Evolutionary conservation across 2,797 vertebrate species (phyloP).

Genomic region (Vultur gryphus): DNA sequence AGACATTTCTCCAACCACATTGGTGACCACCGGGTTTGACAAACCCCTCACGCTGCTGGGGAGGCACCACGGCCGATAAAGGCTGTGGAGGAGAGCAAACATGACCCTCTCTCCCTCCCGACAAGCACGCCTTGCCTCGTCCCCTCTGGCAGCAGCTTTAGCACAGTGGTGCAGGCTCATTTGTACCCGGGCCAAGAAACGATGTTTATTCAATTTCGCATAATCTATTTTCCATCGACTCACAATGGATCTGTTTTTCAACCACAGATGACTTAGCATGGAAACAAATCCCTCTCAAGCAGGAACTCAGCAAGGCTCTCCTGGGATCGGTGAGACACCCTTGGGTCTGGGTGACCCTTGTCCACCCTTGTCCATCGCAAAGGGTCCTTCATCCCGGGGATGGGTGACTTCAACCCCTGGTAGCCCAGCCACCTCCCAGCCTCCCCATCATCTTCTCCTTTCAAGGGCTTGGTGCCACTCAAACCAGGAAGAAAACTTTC

Average conservation of each 20-base stretch:
- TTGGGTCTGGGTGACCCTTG: neutral
- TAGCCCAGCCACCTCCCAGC: neutral
- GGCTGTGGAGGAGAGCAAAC: neutral
- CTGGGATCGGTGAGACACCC: neutral
- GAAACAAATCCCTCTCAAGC: neutral
- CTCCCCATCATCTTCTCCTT: neutral
- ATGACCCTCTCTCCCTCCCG: neutral
- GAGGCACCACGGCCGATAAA: neutral
- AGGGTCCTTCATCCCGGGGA: neutral
- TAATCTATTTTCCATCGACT: conserved; percentile 58
- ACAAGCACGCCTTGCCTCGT: neutral
- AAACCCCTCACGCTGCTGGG: neutral
- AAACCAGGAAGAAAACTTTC: neutral
- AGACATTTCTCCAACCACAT: neutral
- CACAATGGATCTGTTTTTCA: conserved; percentile 54
- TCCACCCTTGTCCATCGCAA: neutral
- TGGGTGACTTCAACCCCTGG: neutral
- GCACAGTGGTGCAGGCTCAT: neutral
- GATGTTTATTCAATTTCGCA: conserved; percentile 39
- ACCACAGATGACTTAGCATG: conserved; percentile 37
- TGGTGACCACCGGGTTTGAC: neutral
- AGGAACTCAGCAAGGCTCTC: neutral
- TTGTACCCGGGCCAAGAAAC: conserved; percentile 31
- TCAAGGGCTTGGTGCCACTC: neutral
- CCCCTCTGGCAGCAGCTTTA: neutral